These are phyloP conservation scores for Phyto melanocephala DNA, from an alignment of 2,888 invertebrate genomes.

Conservation along the genomic window DNA sequence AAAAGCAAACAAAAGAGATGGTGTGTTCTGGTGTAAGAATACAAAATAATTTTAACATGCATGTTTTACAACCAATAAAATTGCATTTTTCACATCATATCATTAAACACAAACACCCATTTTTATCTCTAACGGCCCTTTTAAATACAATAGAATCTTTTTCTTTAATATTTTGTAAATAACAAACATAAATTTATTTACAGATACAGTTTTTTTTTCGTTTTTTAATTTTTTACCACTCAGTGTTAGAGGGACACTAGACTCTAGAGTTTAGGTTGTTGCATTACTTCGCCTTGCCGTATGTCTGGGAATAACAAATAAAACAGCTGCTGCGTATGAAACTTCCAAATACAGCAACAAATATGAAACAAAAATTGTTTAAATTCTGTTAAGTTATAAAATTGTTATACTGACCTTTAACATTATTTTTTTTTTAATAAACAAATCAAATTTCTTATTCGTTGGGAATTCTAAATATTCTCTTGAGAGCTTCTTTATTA, in stretches of 20 bases:
- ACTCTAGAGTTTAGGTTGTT: not conserved
- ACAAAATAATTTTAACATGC: conserved; percentile 66
- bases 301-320: conserved; percentile 46
- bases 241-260: not conserved
- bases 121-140: not conserved
- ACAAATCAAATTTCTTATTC: conserved; percentile 20
- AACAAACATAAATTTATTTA: conserved; percentile 36
- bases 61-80: conserved; percentile 77
- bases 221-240: not conserved
- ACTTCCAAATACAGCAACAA: not conserved
- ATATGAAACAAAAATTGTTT: not conserved
- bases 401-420: conserved; percentile 48
- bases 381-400: conserved; percentile 51
- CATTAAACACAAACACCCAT: not conserved
- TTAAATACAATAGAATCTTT: conserved; percentile 22
- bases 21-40: not conserved
- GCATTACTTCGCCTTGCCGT: not conserved
- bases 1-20: conserved; percentile 27
- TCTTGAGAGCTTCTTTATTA: conserved; percentile 29
- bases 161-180: not conserved
- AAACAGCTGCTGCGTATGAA: conserved; percentile 32
- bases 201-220: not conserved
- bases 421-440: conserved; percentile 13
- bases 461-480: not conserved
- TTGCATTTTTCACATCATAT: conserved; percentile 76